phyloP scores from a whole-genome alignment of 2,888 invertebrate species.

The Spodoptera littoralis region DNA sequence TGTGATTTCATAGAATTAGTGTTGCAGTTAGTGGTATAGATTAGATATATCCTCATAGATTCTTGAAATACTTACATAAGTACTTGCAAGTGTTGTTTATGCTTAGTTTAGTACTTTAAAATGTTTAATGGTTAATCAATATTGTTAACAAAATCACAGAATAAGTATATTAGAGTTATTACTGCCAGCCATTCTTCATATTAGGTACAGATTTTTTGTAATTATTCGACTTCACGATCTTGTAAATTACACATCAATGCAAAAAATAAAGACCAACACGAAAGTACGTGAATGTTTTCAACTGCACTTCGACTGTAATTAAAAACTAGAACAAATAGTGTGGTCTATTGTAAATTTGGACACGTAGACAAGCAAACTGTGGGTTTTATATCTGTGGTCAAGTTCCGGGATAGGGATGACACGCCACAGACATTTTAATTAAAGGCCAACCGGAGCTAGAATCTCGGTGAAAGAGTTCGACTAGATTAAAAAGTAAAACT shows the following conservation, averaged over 20 bases:
- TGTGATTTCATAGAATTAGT: conserved; percentile 28
- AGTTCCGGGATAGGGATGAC: conserved; percentile 55
- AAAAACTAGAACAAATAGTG: too few species aligned
- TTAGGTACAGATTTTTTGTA: too few species aligned
- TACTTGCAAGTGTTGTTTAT: not conserved
- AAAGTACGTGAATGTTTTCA: not conserved
- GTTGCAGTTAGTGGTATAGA: conserved; percentile 1
- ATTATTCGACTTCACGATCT: too few species aligned
- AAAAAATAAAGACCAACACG: too few species aligned
- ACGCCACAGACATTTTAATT: conserved; percentile 68
- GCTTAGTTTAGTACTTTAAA: too few species aligned
- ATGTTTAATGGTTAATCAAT: too few species aligned
- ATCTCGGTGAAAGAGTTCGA: conserved; percentile 42
- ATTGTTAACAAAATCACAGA: too few species aligned
- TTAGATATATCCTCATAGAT: conserved; percentile 1
- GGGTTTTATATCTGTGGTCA: conserved; percentile 54
- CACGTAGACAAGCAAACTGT: conserved; percentile 40
- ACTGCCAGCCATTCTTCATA: too few species aligned
- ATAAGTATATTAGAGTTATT: too few species aligned
- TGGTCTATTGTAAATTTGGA: conserved; percentile 49
- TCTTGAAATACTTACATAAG: not conserved
- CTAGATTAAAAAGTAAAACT: conserved; percentile 51
- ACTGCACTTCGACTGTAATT: conserved; percentile 8
- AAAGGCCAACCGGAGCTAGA: conserved; percentile 44
- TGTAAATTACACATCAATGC: too few species aligned